Evolutionary conservation across 2,113 vertebrate genomes (phyloP).

Genomic region (Arothron firmamentum): DNA sequence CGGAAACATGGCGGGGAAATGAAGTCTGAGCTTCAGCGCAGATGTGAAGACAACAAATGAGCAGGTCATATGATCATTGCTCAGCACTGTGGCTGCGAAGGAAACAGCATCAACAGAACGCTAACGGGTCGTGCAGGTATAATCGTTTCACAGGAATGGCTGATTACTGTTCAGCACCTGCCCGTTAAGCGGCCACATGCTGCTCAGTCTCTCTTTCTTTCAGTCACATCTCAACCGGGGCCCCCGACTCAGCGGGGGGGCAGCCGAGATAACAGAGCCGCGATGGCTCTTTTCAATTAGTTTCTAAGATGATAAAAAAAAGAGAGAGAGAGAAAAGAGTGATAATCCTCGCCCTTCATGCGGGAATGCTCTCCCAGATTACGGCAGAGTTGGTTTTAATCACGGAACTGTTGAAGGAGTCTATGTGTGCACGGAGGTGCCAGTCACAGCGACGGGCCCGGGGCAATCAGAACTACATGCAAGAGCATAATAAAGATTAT

Average conservation of each 20-base stretch:
- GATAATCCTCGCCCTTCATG: constrained; percentile 69
- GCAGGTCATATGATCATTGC: too few relatives aligned
- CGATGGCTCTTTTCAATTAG: constrained; percentile 67
- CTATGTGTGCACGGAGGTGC: constrained; percentile 45
- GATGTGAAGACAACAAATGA: too few relatives aligned
- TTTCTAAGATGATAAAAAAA: constrained; percentile 60
- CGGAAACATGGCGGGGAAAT: too few relatives aligned
- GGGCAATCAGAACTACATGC: constrained; percentile 41
- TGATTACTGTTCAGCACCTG: constrained; percentile 61
- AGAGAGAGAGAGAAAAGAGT: neutral
- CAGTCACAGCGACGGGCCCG: constrained; percentile 55
- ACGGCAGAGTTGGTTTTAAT: constrained; percentile 65
- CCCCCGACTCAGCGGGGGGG: constrained; percentile 61
- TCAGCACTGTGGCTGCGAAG: too few relatives aligned
- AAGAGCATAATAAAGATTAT: constrained; percentile 53
- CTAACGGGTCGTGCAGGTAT: constrained; percentile 37
- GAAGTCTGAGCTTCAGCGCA: too few relatives aligned
- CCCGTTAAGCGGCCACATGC: constrained; percentile 58
- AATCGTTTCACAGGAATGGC: constrained; percentile 52
- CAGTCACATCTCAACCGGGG: constrained; percentile 63
- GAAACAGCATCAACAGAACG: neutral
- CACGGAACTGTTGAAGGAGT: constrained; percentile 60
- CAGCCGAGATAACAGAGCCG: constrained; percentile 60
- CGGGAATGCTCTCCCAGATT: constrained; percentile 67
- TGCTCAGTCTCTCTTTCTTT: constrained; percentile 61